phyloP scores from a whole-genome alignment of 2,113 vertebrate species.

The Pampusana beccarii region DNA sequence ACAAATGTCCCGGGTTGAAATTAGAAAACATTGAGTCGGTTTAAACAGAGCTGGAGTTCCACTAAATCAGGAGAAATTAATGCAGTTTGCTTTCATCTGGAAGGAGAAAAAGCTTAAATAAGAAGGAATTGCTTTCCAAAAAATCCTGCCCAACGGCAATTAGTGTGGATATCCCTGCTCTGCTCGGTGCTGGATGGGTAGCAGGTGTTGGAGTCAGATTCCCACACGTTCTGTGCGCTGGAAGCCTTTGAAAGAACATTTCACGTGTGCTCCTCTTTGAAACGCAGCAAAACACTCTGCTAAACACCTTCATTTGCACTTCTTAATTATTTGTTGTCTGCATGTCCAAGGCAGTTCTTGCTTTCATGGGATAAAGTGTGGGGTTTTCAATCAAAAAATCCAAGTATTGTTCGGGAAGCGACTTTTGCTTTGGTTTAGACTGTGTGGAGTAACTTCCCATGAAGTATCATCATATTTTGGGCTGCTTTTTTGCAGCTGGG shows the following conservation, averaged over 20 bases:
- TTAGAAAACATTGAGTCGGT: neutral
- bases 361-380: neutral
- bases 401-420: neutral
- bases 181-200: neutral
- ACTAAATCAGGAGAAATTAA: neutral
- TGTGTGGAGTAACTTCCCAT: neutral
- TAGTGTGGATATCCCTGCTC: neutral
- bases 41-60: neutral
- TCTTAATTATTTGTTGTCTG: neutral
- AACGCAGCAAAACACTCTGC: neutral
- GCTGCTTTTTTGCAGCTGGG: neutral
- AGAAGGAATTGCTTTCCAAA: neutral
- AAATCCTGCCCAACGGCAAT: neutral
- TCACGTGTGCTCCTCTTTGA: neutral
- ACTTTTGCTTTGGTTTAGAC: neutral
- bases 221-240: neutral
- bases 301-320: neutral
- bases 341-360: neutral
- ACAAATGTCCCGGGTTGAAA: neutral
- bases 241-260: neutral
- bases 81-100: neutral
- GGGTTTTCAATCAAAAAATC: neutral
- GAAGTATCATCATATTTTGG: neutral
- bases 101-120: neutral
- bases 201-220: neutral